Percentiles rank a stretch among this genome's conserved stretches.
Evolutionary conservation across 2,113 vertebrate genomes (phyloP).

Genomic region (Telmatochromis sp.): DNA sequence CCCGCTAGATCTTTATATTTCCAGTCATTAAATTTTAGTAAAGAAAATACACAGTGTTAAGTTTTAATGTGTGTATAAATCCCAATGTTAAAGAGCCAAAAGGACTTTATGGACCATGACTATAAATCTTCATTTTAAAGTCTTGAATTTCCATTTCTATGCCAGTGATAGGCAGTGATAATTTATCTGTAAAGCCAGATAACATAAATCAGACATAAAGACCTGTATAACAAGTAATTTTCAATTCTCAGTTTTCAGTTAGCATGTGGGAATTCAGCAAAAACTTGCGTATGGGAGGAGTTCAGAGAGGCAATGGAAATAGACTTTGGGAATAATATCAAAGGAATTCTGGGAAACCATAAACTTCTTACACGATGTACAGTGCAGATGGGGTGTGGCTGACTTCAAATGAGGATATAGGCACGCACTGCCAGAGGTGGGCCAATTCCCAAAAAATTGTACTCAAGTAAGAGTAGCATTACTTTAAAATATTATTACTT

Average conservation of each 20-base stretch:
- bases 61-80: not conserved
- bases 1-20: not conserved
- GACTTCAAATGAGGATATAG: not conserved
- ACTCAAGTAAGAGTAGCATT: no score
- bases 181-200: not conserved
- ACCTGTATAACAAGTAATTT: not conserved
- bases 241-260: not conserved
- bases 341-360: not conserved
- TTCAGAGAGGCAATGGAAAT: not conserved
- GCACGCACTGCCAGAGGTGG: not conserved
- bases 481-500: no score
- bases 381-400: not conserved
- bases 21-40: not conserved
- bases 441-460: no score
- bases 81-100: not conserved
- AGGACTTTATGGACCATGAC: not conserved
- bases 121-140: not conserved
- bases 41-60: not conserved
- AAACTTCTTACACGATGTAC: not conserved
- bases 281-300: not conserved
- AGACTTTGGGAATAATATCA: not conserved
- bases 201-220: not conserved
- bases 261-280: not conserved
- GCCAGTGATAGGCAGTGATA: not conserved
- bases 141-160: not conserved